Percentiles rank a stretch among this genome's conserved stretches.
Evolutionary conservation across 1,140 invertebrate genomes (phyloP).

Genomic region (Drosophila lini): DNA sequence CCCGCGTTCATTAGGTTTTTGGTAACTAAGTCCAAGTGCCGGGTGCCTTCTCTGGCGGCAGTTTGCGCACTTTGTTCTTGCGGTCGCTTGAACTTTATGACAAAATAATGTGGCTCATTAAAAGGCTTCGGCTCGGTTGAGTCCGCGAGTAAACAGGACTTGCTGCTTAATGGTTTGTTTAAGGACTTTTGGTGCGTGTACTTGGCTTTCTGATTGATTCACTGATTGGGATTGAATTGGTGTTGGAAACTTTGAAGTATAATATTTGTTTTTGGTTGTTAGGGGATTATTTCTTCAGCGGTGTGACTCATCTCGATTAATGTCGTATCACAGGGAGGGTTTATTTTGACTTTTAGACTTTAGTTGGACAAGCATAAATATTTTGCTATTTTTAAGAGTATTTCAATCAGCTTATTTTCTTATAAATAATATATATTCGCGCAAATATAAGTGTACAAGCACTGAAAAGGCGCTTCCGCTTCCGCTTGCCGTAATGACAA

Average conservation of each 20-base stretch:
- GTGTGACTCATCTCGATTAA: not conserved
- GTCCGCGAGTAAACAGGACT: conserved; percentile 29
- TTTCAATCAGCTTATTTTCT: not conserved
- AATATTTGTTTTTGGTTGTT: conserved; percentile 3
- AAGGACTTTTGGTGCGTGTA: conserved; percentile 33
- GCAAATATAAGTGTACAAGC: not conserved
- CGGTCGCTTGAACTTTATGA: conserved; percentile 68
- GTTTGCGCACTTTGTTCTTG: conserved; percentile 61
- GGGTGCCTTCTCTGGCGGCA: conserved; percentile 17
- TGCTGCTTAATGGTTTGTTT: conserved; percentile 49
- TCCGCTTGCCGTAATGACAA: conserved; percentile 4
- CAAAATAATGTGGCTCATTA: conserved; percentile 58
- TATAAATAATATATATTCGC: not conserved
- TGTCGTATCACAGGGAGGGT: not conserved
- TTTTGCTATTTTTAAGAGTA: not conserved
- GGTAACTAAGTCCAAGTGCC: conserved; percentile 41
- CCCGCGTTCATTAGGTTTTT: conserved; percentile 57
- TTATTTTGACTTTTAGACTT: not conserved
- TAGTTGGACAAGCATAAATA: not conserved
- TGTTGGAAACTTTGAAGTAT: conserved; percentile 24
- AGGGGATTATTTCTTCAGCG: not conserved
- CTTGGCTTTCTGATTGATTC: conserved; percentile 19
- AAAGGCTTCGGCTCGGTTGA: conserved; percentile 29
- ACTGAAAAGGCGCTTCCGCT: not conserved
- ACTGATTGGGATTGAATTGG: conserved; percentile 26